A percentile compares a stretch with the other conserved stretches of the same genome.
phyloP scores from a whole-genome alignment of 2,797 vertebrate genomes.

The Avahi laniger region DNA sequence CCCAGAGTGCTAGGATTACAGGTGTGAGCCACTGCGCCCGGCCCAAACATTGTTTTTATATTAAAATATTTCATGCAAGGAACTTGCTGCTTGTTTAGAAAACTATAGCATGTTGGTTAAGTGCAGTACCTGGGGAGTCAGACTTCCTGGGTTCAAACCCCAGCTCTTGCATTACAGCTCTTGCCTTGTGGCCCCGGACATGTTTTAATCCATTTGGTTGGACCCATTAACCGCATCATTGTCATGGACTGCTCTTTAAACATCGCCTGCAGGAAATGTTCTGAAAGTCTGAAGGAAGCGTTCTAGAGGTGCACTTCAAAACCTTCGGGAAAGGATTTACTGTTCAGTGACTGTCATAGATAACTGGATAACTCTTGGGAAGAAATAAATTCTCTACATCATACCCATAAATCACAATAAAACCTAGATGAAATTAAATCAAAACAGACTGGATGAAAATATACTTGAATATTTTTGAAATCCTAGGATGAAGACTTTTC shows the following conservation, averaged over 20 bases:
- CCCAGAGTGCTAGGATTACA: no score
- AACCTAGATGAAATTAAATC: neutral
- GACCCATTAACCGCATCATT: accelerated
- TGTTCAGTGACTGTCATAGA: neutral
- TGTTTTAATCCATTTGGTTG: neutral
- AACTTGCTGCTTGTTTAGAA: neutral
- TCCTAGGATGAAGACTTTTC: neutral
- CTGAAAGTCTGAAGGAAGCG: neutral
- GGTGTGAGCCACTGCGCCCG: no score
- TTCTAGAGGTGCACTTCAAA: neutral
- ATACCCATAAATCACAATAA: neutral
- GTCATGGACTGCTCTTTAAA: neutral
- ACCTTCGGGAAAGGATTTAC: neutral
- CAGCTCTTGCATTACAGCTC: neutral
- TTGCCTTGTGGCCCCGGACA: neutral
- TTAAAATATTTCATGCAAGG: neutral
- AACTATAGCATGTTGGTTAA: accelerated
- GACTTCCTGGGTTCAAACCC: neutral
- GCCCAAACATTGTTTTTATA: neutral
- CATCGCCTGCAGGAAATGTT: neutral
- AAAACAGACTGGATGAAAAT: neutral
- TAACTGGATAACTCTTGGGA: neutral
- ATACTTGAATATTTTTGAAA: neutral
- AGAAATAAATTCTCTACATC: neutral
- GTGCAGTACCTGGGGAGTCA: accelerated